A percentile compares a stretch with the other conserved stretches of the same genome.
phyloP scores from a whole-genome alignment of 2,113 vertebrate species.

The Hippoglossus stenolepis region DNA sequence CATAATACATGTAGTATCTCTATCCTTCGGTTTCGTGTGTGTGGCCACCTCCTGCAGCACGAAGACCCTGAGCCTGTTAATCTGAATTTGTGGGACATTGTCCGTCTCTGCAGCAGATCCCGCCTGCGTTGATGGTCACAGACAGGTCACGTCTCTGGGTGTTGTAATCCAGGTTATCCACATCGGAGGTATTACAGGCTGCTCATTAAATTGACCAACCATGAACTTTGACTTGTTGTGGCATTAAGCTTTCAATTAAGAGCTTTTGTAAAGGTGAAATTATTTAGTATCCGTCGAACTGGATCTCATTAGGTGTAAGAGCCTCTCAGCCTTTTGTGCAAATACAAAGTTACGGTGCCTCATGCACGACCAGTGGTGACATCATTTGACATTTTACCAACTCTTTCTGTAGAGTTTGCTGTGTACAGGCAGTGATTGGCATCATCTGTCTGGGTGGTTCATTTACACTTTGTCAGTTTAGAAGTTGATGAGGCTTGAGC shows the following conservation, averaged over 20 bases:
- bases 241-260: constrained; percentile 50
- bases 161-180: neutral
- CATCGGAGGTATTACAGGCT: constrained; percentile 2
- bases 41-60: constrained; percentile 24
- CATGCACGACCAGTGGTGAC: neutral
- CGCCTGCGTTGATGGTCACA: too few relatives aligned
- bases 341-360: neutral
- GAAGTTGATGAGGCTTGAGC: too few relatives aligned
- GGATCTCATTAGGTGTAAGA: constrained; percentile 9
- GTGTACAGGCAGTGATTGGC: too few relatives aligned
- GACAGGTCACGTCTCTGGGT: constrained; percentile 2
- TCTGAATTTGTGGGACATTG: neutral
- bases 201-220: constrained; percentile 8
- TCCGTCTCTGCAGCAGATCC: too few relatives aligned
- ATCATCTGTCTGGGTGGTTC: too few relatives aligned
- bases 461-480: too few relatives aligned
- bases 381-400: neutral
- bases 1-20: neutral
- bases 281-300: neutral
- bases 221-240: constrained; percentile 15
- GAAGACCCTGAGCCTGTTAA: constrained; percentile 9
- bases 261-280: constrained; percentile 39
- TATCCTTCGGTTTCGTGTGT: neutral
- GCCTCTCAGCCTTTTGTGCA: neutral
- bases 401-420: neutral